Conservation (phyloP, 2,888 invertebrate genomes). For the Eristalis arbustorum region DNA sequence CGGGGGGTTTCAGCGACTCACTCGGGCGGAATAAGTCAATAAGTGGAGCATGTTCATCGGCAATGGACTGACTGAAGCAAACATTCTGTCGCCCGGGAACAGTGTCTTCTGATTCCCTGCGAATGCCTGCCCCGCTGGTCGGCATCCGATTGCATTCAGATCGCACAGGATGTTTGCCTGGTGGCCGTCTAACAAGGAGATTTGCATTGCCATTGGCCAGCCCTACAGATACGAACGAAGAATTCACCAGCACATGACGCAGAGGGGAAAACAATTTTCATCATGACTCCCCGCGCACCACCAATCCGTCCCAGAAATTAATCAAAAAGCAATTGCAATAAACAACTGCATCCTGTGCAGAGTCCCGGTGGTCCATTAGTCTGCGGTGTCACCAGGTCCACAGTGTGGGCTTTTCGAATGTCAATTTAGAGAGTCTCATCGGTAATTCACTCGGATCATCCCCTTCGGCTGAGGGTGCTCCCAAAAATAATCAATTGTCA, state of each 20-base stretch:
- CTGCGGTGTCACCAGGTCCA: background rate
- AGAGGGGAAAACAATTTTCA: background rate
- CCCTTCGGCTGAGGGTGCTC: background rate
- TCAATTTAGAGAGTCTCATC: background rate
- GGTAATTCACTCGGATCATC: background rate
- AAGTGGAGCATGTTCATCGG: constrained; percentile 47
- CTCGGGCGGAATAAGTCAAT: constrained; percentile 50
- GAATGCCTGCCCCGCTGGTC: background rate
- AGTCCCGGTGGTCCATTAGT: background rate
- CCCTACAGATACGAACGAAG: background rate
- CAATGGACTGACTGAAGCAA: background rate
- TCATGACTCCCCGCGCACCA: background rate
- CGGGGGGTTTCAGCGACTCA: constrained; percentile 26
- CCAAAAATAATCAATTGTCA: constrained; percentile 5
- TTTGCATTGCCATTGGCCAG: background rate
- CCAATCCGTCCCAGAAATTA: background rate
- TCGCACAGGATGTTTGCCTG: background rate
- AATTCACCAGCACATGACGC: too few relatives aligned
- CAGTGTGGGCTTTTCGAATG: background rate
- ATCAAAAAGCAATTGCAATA: background rate
- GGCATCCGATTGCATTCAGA: too few relatives aligned
- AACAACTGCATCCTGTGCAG: background rate
- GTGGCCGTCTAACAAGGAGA: background rate
- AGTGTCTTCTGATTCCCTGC: background rate
- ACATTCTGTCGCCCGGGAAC: background rate